Evolutionary conservation across 2,888 invertebrate genomes (phyloP), one percentile per base, ranked within the genome.

Genomic region (Pyrochroa serraticornis): DNA sequence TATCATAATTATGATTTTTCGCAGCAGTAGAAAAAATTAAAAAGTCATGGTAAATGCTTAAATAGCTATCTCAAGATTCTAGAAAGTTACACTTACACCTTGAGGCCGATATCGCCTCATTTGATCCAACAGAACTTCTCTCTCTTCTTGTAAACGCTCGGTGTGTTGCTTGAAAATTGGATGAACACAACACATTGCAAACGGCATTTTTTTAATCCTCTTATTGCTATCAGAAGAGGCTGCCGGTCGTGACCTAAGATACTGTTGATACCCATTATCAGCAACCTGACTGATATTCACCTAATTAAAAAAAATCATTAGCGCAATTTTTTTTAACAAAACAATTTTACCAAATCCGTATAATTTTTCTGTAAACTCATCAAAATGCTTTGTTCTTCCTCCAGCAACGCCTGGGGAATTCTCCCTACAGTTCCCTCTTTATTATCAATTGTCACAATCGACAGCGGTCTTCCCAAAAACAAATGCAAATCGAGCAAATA

Each of bases 401-500:
- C 97, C 10, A 97, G 76, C 57, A 91, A 81, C 8, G 85, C 83
- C 60, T 91, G 90, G 0, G 98, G 96, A 67, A 94, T 84, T 42
- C 85, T 82, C 1, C 98, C 99, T 76, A 91, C 85, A 41, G 87
- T 83, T 3, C 86, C 87, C 53, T 85, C 82, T 49, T 73, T 73
- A 38, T 75, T 73, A 34, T 80, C 78, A 8, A 66, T 60, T 2
- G 82, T 76, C 0, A 79, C 72, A 33, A 89, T 79, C 7, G 84
- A 83, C 1, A 97, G 81, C 0, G 90, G 84, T 47, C 87, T 83
- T 34, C 93, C 95, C 46, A 99, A 84, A 79, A 99, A 99, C 63
- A 99, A 82, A 76, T 96, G 94, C 45, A 99, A 82, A 80, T 99
- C 98, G n/a, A 97, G 77, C 5, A 99, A 80, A 78, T 95, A 95